These are phyloP conservation scores for Dysmachus trigonus DNA, from an alignment of 2,888 invertebrate genomes.

Conservation along the genomic window DNA sequence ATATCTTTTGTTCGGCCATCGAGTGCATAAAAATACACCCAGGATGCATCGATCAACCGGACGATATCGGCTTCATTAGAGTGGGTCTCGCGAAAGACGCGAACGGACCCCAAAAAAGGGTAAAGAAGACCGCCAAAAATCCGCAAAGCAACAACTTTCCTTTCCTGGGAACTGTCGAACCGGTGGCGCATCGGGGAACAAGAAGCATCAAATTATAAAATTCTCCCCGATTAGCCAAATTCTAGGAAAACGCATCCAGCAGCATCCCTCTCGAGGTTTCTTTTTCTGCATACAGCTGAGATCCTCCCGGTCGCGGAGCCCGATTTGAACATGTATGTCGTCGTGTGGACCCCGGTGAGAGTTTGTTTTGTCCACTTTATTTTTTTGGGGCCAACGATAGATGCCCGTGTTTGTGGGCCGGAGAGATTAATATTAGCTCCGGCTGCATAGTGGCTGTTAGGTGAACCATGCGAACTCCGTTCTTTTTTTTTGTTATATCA, in stretches of 20 bases:
- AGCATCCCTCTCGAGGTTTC: constrained; percentile 40
- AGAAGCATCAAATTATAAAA: constrained; percentile 48
- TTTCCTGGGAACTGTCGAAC: constrained; percentile 47
- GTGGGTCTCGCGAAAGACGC: not conserved
- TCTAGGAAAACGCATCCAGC: constrained; percentile 61
- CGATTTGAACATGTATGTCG: not conserved
- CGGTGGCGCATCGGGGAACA: constrained; percentile 10
- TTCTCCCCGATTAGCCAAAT: constrained; percentile 58
- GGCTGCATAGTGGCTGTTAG: not conserved
- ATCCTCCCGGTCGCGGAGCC: not conserved
- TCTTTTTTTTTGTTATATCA: not conserved
- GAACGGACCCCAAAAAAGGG: not conserved
- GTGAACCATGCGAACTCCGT: not conserved
- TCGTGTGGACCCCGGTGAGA: not conserved
- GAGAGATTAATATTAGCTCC: not conserved
- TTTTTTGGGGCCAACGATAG: not conserved
- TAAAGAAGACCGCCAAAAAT: not conserved
- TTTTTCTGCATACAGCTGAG: constrained; percentile 24
- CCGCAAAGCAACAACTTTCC: constrained; percentile 33
- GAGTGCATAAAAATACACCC: constrained; percentile 46
- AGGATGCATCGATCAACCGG: constrained; percentile 48
- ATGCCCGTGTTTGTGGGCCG: not conserved
- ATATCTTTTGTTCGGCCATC: constrained; percentile 21
- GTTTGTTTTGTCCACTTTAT: not conserved
- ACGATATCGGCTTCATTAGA: constrained; percentile 39